Conservation (phyloP, 2,113 vertebrate genomes). For the Xenopus borealis region DNA sequence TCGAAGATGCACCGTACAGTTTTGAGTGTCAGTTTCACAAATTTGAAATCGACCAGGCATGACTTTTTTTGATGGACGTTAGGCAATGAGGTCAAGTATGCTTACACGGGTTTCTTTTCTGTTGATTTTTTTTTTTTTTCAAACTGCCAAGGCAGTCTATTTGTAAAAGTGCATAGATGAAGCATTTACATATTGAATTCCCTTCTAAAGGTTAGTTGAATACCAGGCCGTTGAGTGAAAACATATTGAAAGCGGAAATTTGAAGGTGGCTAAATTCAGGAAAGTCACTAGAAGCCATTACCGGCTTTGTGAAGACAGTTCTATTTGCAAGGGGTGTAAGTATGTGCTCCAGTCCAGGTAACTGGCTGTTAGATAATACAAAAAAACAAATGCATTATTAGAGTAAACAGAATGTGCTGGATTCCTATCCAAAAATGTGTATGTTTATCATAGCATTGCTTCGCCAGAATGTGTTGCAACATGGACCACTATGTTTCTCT, state of each 20-base stretch:
- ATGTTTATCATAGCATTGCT: too few relatives aligned
- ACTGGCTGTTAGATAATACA: background rate
- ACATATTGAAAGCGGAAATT: constrained; percentile 51
- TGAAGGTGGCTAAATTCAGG: constrained; percentile 17
- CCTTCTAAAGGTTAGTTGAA: constrained; percentile 57
- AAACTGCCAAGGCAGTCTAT: constrained; percentile 63
- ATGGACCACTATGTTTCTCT: background rate
- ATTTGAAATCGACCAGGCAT: constrained; percentile 65
- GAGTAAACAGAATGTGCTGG: background rate
- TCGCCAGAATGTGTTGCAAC: too few relatives aligned
- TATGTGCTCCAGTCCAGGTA: background rate
- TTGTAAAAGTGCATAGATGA: constrained; percentile 57
- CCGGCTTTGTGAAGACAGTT: background rate
- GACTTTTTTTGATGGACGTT: constrained; percentile 61
- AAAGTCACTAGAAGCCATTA: background rate
- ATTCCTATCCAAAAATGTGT: too few relatives aligned
- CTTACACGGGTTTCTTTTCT: constrained; percentile 56
- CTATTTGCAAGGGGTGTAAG: constrained; percentile 1
- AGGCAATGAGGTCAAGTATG: constrained; percentile 72
- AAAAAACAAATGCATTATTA: too few relatives aligned
- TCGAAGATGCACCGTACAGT: constrained; percentile 55
- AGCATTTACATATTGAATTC: constrained; percentile 69
- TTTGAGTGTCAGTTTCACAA: constrained; percentile 60
- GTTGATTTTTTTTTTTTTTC: constrained; percentile 72
- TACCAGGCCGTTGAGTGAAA: constrained; percentile 57